Percentiles rank a stretch among this genome's conserved stretches.
These are phyloP conservation scores for Dendrolimus punctatus DNA, from an alignment of 1,140 invertebrate genomes.

Conservation along the genomic window DNA sequence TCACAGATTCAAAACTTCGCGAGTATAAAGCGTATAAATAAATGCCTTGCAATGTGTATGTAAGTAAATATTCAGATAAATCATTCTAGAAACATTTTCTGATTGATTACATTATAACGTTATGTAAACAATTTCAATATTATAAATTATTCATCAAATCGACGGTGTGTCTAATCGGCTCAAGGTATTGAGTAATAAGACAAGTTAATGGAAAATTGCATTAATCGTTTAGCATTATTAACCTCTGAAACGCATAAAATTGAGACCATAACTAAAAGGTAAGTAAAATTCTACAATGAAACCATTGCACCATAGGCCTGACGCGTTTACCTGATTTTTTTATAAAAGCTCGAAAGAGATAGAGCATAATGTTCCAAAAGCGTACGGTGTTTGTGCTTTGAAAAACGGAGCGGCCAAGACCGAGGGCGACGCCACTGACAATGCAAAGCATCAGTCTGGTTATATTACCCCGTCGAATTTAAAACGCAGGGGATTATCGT, in stretches of 20 bases:
- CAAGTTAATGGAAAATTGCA: background rate
- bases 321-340: slow-evolving; percentile 59
- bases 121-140: no score
- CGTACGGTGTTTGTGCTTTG: slow-evolving; percentile 40
- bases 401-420: slow-evolving; percentile 46
- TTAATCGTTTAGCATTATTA: no score
- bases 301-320: slow-evolving; percentile 25
- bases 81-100: no score
- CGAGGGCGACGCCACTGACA: slow-evolving; percentile 58
- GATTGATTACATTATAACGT: no score
- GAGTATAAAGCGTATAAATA: no score
- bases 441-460: slow-evolving; percentile 64
- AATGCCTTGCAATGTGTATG: no score
- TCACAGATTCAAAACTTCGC: no score
- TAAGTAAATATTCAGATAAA: no score
- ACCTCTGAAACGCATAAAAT: slow-evolving; percentile 8
- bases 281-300: no score
- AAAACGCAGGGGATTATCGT: slow-evolving; percentile 23
- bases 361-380: slow-evolving; percentile 38
- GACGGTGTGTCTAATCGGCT: no score
- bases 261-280: no score
- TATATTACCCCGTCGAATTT: slow-evolving; percentile 42
- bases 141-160: no score
- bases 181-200: background rate
- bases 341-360: slow-evolving; percentile 34